Conservation (phyloP, 2,888 invertebrate genomes). For the Troides helena region DNA sequence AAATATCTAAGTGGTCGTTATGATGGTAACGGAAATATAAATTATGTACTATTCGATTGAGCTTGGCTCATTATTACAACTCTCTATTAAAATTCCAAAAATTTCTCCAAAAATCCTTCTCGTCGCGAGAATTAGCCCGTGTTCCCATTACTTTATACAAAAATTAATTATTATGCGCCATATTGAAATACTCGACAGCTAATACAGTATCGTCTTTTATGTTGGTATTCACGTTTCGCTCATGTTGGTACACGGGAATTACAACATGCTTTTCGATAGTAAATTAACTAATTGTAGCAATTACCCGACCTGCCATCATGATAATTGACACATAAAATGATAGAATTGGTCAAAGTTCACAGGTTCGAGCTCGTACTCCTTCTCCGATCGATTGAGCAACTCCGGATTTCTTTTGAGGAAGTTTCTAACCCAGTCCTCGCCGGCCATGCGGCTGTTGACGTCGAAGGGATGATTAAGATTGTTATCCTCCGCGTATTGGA, state of each 20-base stretch:
- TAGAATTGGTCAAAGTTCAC: constrained; percentile 77
- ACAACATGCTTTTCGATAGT: constrained; percentile 17
- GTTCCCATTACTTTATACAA: constrained; percentile 12
- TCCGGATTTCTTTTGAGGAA: constrained; percentile 75
- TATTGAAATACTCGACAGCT: constrained; percentile 4
- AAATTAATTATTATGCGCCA: constrained; percentile 1
- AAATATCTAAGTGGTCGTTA: constrained; percentile 28
- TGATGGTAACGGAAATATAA: constrained; percentile 34
- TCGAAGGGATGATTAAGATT: constrained; percentile 71
- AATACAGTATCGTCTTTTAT: constrained; percentile 3
- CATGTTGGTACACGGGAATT: constrained; percentile 24
- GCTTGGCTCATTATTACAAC: constrained; percentile 40
- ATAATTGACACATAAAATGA: constrained; percentile 74
- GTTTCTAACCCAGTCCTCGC: constrained; percentile 76
- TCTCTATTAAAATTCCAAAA: constrained; percentile 26
- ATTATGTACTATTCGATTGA: constrained; percentile 40
- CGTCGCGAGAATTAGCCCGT: constrained; percentile 6
- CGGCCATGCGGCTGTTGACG: constrained; percentile 72
- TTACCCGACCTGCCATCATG: constrained; percentile 59
- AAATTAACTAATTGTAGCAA: constrained; percentile 37
- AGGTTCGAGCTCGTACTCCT: constrained; percentile 65
- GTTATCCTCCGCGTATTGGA: constrained; percentile 74
- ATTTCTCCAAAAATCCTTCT: constrained; percentile 15
- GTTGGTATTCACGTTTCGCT: constrained; percentile 3
- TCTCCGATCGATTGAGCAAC: constrained; percentile 61